These are phyloP conservation scores for Diglossa cyanea DNA, from an alignment of 2,797 vertebrate species.

Conservation along the genomic window DNA sequence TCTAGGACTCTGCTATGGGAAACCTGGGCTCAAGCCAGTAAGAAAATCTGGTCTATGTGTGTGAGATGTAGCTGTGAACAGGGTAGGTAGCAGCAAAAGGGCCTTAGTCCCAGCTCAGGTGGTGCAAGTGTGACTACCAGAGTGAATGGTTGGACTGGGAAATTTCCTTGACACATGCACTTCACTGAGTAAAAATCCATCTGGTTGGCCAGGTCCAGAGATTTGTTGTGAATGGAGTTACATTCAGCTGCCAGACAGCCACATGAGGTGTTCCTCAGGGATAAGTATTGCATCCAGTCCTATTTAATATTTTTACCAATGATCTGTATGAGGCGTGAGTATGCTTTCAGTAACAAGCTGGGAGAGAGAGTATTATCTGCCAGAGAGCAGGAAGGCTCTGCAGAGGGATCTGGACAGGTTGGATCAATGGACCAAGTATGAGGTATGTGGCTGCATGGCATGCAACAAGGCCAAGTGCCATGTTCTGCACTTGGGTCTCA, in stretches of 20 bases:
- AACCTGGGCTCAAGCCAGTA: neutral
- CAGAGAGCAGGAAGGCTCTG: neutral
- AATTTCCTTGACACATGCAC: neutral
- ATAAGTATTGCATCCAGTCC: neutral
- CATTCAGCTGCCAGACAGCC: no score
- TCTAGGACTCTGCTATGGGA: neutral
- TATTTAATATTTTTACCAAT: neutral
- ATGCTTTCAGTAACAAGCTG: neutral
- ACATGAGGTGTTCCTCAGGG: neutral
- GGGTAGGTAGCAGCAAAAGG: fast-evolving
- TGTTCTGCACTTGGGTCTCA: neutral
- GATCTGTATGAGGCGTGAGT: neutral
- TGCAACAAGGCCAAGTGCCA: neutral
- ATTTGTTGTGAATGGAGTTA: neutral
- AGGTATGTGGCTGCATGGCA: neutral
- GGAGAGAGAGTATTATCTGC: neutral
- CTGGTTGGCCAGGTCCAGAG: neutral
- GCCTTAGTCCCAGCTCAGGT: neutral
- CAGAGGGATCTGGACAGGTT: neutral
- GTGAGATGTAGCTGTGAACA: neutral
- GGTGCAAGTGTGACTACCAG: neutral
- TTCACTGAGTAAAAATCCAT: neutral
- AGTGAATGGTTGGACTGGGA: neutral
- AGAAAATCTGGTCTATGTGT: neutral
- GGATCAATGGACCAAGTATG: no score